Evolutionary conservation across 2,797 vertebrate genomes (phyloP), one percentile per base, ranked within the genome.

Genomic region (Hoplostethus atlanticus): DNA sequence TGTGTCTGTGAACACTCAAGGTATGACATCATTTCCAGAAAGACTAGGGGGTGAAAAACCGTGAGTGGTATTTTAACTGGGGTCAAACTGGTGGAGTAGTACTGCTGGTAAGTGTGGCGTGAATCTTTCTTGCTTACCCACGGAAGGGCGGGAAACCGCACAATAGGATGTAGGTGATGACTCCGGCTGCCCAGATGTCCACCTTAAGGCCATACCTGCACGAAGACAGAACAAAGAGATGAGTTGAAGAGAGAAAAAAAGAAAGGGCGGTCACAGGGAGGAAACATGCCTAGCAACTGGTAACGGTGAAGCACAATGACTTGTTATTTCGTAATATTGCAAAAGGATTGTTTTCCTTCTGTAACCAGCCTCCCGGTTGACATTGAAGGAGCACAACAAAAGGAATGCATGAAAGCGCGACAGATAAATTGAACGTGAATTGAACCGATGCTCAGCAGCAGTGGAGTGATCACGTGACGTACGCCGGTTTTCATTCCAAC

Each of bases 161-260:
- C 64, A 99, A 95, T 64, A 99, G 94, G 86, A 99, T 99, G 85
- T 99, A 99, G 75, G 97, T 98, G 92, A 99, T 99, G 73, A 99
- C 98, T 73, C 98, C 97, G 47, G 97, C 98, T 63, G 98, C 98
- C 98, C 98, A 99, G 94, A 98, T 98, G 91, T 99, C 98, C 92
- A 99, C 98, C 86, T 99, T 98, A 94, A 99, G 95, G 92, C 97
- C 97, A 66, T 99, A 99, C 78, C 98, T 99, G 65, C 28, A 84
- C n/a, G 64, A 42, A 54, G 15, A 65, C 15, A 84, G 0, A 77
- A 1, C 50, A 50, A 55, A 17, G 1, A 16, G 5, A 46, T 54
- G 15, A 63, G 4, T 38, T 71, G 53, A 2, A 65, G 25, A 46
- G 5, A 57, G 31, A 42, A 42, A 51, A 50, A 34, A 11, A 7